phyloP scores from a whole-genome alignment of 2,888 invertebrate species.

The Drosophila antonietae region DNA sequence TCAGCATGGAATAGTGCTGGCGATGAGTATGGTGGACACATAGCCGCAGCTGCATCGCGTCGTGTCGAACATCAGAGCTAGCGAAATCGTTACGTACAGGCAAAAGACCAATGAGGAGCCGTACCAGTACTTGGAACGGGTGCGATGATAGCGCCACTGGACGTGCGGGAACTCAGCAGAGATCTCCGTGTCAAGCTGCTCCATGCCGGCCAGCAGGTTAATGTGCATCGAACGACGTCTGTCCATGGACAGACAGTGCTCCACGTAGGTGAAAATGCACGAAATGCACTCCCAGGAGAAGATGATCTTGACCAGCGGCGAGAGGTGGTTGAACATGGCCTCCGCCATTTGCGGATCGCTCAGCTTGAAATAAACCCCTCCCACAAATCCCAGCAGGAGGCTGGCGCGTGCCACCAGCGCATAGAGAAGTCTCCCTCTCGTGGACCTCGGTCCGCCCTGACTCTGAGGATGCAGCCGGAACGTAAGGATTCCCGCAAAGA shows the following conservation, averaged over 20 bases:
- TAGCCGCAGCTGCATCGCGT: constrained; percentile 71
- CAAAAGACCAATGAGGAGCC: constrained; percentile 41
- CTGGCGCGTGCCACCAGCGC: constrained; percentile 36
- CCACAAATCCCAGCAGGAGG: constrained; percentile 55
- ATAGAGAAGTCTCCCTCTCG: constrained; percentile 25
- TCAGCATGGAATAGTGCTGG: constrained; percentile 67
- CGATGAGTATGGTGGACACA: constrained; percentile 64
- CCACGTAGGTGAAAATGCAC: constrained; percentile 56
- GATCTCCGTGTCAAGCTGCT: constrained; percentile 67
- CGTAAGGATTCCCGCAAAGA: constrained; percentile 63
- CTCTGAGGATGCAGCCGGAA: constrained; percentile 48
- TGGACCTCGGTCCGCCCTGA: constrained; percentile 48
- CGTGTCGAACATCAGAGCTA: constrained; percentile 65
- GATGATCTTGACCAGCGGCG: constrained; percentile 71
- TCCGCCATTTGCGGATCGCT: constrained; percentile 49
- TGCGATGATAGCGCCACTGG: constrained; percentile 76
- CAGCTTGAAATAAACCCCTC: constrained; percentile 61
- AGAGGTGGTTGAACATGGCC: constrained; percentile 65
- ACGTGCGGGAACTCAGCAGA: constrained; percentile 60
- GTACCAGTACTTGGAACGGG: constrained; percentile 64
- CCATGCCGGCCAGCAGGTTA: constrained; percentile 57
- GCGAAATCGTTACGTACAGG: constrained; percentile 49
- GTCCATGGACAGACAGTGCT: constrained; percentile 62
- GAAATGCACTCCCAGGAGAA: constrained; percentile 65
- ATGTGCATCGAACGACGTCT: constrained; percentile 58